Evolutionary conservation across 1,140 invertebrate species (phyloP), one percentile per base, ranked within the genome.

Genomic region (Caenorhabditis tropicalis): DNA sequence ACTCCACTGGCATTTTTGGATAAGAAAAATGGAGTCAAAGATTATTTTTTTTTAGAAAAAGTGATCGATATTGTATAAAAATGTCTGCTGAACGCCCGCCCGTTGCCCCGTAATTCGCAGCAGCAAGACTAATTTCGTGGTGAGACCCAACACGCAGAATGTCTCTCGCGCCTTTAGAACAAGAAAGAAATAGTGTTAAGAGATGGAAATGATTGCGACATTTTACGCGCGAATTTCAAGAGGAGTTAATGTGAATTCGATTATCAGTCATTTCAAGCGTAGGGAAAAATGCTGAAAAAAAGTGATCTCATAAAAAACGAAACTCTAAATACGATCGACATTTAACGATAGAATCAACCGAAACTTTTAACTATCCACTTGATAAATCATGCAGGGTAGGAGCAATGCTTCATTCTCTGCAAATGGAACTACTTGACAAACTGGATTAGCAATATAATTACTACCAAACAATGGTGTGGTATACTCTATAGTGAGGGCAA

Each of bases 1-100:
- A n/a, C n/a, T n/a, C n/a, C n/a, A n/a, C n/a, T n/a, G n/a, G n/a
- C n/a, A n/a, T n/a, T n/a, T n/a, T n/a, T n/a, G n/a, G n/a, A n/a
- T n/a, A n/a, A n/a, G n/a, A n/a, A n/a, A n/a, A n/a, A n/a, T n/a
- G n/a, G n/a, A n/a, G n/a, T n/a, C n/a, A n/a, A n/a, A n/a, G n/a
- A n/a, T n/a, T n/a, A n/a, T 43, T 43, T 43, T 43, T 43, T 43
- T 43, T 43, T 1, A 58, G 7, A 15, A 58, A 51, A 51, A 51
- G 15, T 12, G n/a, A 74, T 74, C 21, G 36, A 74, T 74, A 36
- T 65, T 36, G 4, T 10, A 9, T 29, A 36, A 74, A 74, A 74
- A 74, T 10, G 36, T 36, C 58, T 65, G 65, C 60, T 70, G 60
- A n/a, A 29, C 36, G 65, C 36, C 65, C 65, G 65, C 29, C 36